Evolutionary conservation across 2,797 vertebrate species (phyloP).

Genomic region (Ambastaia sidthimunki): DNA sequence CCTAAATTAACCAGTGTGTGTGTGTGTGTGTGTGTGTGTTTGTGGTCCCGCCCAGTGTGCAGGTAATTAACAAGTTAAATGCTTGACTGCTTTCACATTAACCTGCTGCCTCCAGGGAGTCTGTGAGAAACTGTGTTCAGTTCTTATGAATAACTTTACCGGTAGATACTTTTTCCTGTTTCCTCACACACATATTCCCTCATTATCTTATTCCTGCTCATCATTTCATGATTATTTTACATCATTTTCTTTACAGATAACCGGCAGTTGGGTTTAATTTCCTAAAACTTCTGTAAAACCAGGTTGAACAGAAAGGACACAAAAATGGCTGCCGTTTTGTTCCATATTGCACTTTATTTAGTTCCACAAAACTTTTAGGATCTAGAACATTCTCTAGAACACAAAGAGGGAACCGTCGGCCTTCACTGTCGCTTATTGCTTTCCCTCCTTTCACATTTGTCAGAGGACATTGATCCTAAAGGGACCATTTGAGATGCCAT

Average conservation of each 20-base stretch:
- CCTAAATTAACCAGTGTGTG: not conserved
- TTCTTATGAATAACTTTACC: not conserved
- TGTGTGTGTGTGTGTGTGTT: not conserved
- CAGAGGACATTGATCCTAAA: constrained; percentile 27
- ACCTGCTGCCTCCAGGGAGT: constrained; percentile 27
- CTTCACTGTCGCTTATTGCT: constrained; percentile 74
- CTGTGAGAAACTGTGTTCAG: constrained; percentile 15
- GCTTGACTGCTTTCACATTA: constrained; percentile 32
- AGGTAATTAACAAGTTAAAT: constrained; percentile 34
- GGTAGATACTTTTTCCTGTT: not conserved
- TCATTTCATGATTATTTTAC: not conserved
- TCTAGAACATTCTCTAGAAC: constrained; percentile 45
- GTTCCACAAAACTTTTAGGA: constrained; percentile 58
- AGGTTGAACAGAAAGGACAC: not conserved
- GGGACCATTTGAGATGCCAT: constrained; percentile 21
- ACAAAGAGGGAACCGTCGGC: constrained; percentile 56
- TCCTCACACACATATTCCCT: too few species aligned
- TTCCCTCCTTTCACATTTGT: constrained; percentile 60
- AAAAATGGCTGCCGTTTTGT: constrained; percentile 11
- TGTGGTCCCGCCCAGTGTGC: not conserved
- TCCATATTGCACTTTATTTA: constrained; percentile 86
- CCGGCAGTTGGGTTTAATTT: not conserved
- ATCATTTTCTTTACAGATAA: not conserved
- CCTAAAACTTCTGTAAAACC: not conserved
- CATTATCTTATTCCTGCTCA: not conserved